Conservation (phyloP, 30 jellyfish, hydroid and myxozoan species). For the Aurelia coerulea region DNA sequence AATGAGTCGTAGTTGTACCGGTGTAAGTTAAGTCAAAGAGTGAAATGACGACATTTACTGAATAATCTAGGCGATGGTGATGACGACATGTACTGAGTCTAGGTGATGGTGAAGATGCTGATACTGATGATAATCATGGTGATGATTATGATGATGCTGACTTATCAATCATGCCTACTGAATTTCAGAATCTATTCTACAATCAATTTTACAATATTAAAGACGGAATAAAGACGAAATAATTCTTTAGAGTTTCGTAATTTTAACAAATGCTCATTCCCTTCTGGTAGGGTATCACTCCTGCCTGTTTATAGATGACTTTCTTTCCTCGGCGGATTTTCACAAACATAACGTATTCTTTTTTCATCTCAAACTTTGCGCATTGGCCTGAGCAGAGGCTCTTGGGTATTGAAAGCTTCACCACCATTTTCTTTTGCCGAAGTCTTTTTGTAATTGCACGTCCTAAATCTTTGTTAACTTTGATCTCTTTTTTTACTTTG, state of each 20-base stretch:
- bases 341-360: constrained; percentile 42
- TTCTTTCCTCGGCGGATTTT: constrained; percentile 34
- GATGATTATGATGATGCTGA: too few species aligned
- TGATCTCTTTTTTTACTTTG: constrained; percentile 19
- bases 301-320: constrained; percentile 37
- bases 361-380: constrained; percentile 16
- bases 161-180: too few species aligned
- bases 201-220: background rate
- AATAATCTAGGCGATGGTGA: too few species aligned
- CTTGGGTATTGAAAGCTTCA: constrained; percentile 31
- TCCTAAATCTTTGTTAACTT: constrained; percentile 13
- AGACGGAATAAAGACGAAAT: background rate
- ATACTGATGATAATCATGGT: too few species aligned
- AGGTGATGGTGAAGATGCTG: too few species aligned
- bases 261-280: constrained; percentile 46
- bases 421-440: constrained; percentile 35
- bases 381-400: constrained; percentile 35
- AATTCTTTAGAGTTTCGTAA: background rate
- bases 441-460: constrained; percentile 7
- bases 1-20: too few species aligned
- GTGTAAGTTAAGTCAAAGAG: too few species aligned
- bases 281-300: constrained; percentile 14
- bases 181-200: too few species aligned
- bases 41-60: too few species aligned
- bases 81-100: too few species aligned